Evolutionary conservation across 2,797 vertebrate species (phyloP), one percentile per base, ranked within the genome.

Genomic region (Acipenser oxyrinchus): DNA sequence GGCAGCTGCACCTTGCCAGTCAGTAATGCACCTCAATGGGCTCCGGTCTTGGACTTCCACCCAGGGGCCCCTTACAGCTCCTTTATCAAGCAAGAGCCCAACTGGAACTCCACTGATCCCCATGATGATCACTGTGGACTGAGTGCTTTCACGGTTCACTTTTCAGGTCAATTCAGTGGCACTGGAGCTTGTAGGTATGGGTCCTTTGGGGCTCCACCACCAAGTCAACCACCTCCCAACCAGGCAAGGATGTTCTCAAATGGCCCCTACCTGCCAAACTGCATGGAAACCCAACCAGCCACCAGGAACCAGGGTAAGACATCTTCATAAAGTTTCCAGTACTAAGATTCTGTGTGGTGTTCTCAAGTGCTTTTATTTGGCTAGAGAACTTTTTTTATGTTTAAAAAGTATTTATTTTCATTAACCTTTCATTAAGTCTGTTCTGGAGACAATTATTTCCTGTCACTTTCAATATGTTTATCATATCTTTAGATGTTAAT

Each of bases 81-180:
- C 62, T 94, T 96, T 81, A 95, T 99, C 87, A 99, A 98, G 79
- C 96, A 98, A 84, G 96, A 98, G 82, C 95, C 95, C 4, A 86
- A 87, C 77, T 98, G 96, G 96, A 93, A 90, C 68, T 74, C 86
- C 63, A 51, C 88, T 0, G 95, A 98, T 70, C 83, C 92, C 0
- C 89, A 92, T 53, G 95, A 98, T 72, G 96, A 98, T 74, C 94
- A 98, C 75, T 96, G 94, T 71, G 83, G 88, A 72, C 81, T 95
- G 58, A 96, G 95, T 81, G 96, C 96, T 80, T 97, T 98, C 86
- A 98, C 95, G 0, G 89, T 98, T 18, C 95, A 98, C 84, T 95
- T 99, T 88, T 94, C 95, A 0, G 94, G 95, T 18, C 95, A 98
- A 83, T 93, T 98, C 68, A 94, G 94, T 0, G 94, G 95, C 70